These are phyloP conservation scores for Festucalex cinctus DNA, from an alignment of 2,113 vertebrate species.

Conservation along the genomic window DNA sequence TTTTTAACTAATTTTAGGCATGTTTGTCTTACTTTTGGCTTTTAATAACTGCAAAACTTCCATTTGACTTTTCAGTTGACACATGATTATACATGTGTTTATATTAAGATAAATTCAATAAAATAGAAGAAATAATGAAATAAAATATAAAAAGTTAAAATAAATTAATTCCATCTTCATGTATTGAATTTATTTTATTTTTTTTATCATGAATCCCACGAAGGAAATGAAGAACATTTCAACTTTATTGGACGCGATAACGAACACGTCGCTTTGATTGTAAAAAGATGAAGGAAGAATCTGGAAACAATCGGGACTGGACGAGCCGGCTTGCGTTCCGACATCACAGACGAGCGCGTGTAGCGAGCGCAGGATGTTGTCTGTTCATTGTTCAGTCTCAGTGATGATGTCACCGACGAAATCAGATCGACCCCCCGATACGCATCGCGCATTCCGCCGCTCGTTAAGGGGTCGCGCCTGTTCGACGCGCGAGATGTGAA, in stretches of 20 bases:
- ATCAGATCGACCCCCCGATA: no score
- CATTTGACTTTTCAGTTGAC: no score
- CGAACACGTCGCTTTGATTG: conserved; percentile 1
- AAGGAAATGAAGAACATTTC: not conserved
- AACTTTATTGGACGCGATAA: not conserved
- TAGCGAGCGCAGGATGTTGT: not conserved
- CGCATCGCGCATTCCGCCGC: not conserved
- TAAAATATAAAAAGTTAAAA: no score
- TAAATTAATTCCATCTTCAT: not conserved
- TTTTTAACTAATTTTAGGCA: no score
- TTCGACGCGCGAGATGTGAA: not conserved
- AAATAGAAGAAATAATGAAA: no score
- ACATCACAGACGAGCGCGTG: not conserved
- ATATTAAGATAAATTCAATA: no score
- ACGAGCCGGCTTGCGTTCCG: not conserved
- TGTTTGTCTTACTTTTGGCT: no score
- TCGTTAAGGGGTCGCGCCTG: not conserved
- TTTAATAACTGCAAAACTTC: no score
- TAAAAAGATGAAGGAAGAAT: not conserved
- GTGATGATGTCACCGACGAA: not conserved
- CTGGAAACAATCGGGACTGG: not conserved
- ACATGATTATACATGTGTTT: no score
- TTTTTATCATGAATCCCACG: not conserved
- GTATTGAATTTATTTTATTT: not conserved
- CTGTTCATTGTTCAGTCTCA: not conserved